These are phyloP conservation scores for Candoia aspera DNA, from an alignment of 2,113 vertebrate species.

Conservation along the genomic window DNA sequence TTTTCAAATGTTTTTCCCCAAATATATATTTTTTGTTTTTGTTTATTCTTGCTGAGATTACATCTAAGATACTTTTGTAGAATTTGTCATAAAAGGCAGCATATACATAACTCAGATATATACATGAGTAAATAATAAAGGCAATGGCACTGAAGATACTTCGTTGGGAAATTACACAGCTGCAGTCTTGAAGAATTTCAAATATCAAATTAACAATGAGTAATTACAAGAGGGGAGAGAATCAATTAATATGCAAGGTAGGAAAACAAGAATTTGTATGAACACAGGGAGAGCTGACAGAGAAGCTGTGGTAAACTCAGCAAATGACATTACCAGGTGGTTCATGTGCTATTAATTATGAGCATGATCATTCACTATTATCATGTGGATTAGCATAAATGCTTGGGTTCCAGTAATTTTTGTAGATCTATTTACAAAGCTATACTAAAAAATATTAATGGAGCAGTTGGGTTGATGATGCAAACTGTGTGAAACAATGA, in stretches of 20 bases:
- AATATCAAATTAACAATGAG: conserved; percentile 32
- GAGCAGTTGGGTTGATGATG: not conserved
- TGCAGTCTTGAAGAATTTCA: conserved; percentile 20
- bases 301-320: not conserved
- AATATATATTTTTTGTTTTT: not conserved
- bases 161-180: conserved; percentile 26
- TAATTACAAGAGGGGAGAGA: not conserved
- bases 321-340: not conserved
- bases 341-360: not conserved
- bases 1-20: not conserved
- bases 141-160: not conserved
- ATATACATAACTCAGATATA: not conserved
- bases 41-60: not conserved
- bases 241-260: not conserved
- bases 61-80: not conserved
- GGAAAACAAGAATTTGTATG: not conserved
- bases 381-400: not conserved
- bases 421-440: not conserved
- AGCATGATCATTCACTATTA: not conserved
- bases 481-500: not conserved
- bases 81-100: not conserved
- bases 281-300: not conserved
- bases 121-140: not conserved
- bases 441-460: not conserved
- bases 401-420: not conserved